Percentiles rank a stretch among this genome's conserved stretches.
These are phyloP conservation scores for Phoeniculus purpureus DNA, from an alignment of 2,797 vertebrate genomes.

Conservation along the genomic window DNA sequence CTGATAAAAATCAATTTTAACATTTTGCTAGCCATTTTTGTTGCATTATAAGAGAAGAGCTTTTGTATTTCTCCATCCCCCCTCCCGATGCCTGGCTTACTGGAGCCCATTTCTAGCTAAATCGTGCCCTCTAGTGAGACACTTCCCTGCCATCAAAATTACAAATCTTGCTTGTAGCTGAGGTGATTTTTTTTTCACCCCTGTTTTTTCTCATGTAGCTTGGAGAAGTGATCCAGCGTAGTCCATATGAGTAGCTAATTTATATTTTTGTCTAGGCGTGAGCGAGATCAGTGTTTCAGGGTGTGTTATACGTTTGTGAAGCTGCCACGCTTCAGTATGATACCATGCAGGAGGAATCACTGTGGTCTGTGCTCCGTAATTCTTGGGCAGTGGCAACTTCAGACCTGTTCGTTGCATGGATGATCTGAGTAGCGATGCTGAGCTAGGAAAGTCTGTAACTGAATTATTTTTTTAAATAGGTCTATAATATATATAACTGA, in stretches of 20 bases:
- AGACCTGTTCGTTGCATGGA: not conserved
- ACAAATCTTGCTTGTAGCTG: fast-evolving
- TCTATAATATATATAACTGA: not conserved
- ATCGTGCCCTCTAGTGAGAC: slow-evolving; percentile 76
- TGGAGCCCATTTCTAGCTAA: slow-evolving; percentile 65
- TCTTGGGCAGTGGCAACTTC: not conserved
- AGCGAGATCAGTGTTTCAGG: not conserved
- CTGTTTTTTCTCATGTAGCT: not conserved
- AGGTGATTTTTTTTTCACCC: fast-evolving
- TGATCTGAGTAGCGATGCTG: not conserved
- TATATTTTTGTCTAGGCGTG: not conserved
- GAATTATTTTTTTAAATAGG: not conserved
- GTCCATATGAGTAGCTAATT: not conserved
- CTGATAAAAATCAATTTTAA: slow-evolving; percentile 51
- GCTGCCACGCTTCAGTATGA: fast-evolving
- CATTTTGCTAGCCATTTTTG: slow-evolving; percentile 46
- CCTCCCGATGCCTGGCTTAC: not conserved
- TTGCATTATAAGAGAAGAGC: not conserved
- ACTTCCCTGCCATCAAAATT: not conserved
- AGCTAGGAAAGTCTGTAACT: not conserved
- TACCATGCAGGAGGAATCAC: not conserved
- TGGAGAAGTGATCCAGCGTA: not conserved
- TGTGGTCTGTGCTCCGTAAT: not conserved
- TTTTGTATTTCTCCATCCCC: slow-evolving; percentile 3
- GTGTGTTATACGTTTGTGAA: not conserved